Conservation (phyloP, 2,888 invertebrate species). For the Sturmia bella region DNA sequence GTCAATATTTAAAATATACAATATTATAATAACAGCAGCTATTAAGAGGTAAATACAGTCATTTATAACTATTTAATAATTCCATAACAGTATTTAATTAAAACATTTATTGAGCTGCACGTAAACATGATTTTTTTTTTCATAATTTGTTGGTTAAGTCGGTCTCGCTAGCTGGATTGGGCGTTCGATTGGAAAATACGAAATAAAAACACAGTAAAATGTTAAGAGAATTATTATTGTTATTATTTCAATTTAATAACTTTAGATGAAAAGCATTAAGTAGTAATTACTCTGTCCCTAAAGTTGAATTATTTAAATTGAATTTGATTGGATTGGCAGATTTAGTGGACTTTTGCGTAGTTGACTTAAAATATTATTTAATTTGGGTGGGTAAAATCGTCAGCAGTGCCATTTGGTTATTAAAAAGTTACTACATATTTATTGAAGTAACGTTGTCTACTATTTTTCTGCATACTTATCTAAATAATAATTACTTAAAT, state of each 20-base stretch:
- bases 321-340: neutral
- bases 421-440: no score
- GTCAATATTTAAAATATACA: neutral
- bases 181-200: constrained; percentile 7
- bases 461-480: no score
- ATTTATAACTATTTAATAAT: constrained; percentile 32
- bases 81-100: constrained; percentile 40
- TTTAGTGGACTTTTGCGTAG: neutral
- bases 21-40: neutral
- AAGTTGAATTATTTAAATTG: constrained; percentile 24
- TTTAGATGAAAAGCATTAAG: constrained; percentile 6
- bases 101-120: constrained; percentile 43
- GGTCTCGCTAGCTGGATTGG: neutral
- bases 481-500: no score
- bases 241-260: constrained; percentile 28
- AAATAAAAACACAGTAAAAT: constrained; percentile 2
- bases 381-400: neutral
- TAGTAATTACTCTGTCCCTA: constrained; percentile 9
- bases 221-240: constrained; percentile 31
- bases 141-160: neutral
- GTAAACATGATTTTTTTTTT: constrained; percentile 15
- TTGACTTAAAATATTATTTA: neutral
- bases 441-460: no score
- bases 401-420: neutral
- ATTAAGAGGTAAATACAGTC: constrained; percentile 9